Percentiles rank a stretch among this genome's conserved stretches.
phyloP scores from a whole-genome alignment of 2,113 vertebrate genomes.

The Megaleporinus macrocephalus region DNA sequence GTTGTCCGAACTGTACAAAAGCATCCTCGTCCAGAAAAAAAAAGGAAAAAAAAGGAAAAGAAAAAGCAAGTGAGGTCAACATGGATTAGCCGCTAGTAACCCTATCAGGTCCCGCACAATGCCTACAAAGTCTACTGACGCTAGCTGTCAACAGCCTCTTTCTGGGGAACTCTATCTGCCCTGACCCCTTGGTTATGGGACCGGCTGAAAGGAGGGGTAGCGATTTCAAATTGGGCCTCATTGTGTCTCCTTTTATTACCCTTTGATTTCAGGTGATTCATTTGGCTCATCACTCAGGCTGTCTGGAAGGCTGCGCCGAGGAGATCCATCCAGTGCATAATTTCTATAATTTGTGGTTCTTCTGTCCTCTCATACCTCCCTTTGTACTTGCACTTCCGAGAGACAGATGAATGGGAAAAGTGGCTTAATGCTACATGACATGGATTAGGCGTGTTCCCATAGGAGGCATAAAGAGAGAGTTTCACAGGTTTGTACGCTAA shows the following conservation, averaged over 20 bases:
- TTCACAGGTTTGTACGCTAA: not conserved
- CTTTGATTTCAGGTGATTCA: constrained; percentile 79
- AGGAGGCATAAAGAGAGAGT: constrained; percentile 17
- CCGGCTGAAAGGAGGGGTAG: constrained; percentile 71
- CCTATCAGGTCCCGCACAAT: constrained; percentile 82
- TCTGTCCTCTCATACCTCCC: constrained; percentile 60
- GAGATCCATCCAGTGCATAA: constrained; percentile 71
- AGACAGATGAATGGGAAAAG: constrained; percentile 62
- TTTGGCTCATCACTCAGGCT: constrained; percentile 79
- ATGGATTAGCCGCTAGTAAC: constrained; percentile 83
- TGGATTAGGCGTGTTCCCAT: constrained; percentile 58
- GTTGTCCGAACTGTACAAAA: constrained; percentile 82
- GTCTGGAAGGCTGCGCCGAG: constrained; percentile 68
- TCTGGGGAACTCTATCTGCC: constrained; percentile 80
- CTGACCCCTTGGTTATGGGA: constrained; percentile 74
- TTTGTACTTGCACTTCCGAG: constrained; percentile 71
- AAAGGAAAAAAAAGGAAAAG: not conserved
- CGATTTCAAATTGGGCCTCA: constrained; percentile 77
- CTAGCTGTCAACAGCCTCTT: constrained; percentile 82
- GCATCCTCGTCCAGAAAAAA: constrained; percentile 73
- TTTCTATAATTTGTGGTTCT: constrained; percentile 75
- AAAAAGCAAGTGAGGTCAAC: constrained; percentile 77
- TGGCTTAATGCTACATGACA: constrained; percentile 59
- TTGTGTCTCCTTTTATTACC: constrained; percentile 75
- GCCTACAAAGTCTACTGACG: constrained; percentile 83